These are phyloP conservation scores for Neofelis nebulosa DNA, from an alignment of 2,113 vertebrate species.

Conservation along the genomic window DNA sequence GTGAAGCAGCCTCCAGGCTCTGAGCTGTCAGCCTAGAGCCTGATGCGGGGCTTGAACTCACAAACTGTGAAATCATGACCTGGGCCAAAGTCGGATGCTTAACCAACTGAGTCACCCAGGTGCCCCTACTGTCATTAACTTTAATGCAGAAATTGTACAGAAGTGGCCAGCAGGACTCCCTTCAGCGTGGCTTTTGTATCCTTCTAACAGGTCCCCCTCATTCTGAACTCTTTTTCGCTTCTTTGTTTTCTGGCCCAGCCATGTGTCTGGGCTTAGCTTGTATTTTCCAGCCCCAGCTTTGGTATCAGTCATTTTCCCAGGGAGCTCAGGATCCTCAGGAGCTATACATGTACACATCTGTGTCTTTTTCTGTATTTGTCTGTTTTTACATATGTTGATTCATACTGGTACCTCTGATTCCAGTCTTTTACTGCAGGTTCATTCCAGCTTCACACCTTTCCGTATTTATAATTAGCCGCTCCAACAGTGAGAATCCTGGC, in stretches of 20 bases:
- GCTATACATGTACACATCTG: not conserved
- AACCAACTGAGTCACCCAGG: too few relatives aligned
- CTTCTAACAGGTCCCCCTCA: not conserved
- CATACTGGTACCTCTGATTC: not conserved
- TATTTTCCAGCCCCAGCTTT: not conserved
- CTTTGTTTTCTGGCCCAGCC: not conserved
- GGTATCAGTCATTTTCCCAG: not conserved
- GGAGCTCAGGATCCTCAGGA: not conserved
- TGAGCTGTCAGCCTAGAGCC: too few relatives aligned
- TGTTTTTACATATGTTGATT: not conserved
- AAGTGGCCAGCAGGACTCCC: not conserved
- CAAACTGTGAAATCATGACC: too few relatives aligned
- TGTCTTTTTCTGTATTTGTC: not conserved
- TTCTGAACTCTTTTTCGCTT: not conserved
- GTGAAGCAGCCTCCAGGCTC: too few relatives aligned
- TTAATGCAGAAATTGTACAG: not conserved
- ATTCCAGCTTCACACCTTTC: not conserved
- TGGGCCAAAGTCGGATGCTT: too few relatives aligned
- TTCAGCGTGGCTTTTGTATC: not conserved
- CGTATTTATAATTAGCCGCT: not conserved
- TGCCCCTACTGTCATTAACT: not conserved
- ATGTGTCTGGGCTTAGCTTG: not conserved
- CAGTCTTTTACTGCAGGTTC: not conserved
- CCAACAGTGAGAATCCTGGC: not conserved
- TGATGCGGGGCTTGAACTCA: too few relatives aligned